Conservation (phyloP, 2,113 vertebrate genomes). For the Prionailurus bengalensis region DNA sequence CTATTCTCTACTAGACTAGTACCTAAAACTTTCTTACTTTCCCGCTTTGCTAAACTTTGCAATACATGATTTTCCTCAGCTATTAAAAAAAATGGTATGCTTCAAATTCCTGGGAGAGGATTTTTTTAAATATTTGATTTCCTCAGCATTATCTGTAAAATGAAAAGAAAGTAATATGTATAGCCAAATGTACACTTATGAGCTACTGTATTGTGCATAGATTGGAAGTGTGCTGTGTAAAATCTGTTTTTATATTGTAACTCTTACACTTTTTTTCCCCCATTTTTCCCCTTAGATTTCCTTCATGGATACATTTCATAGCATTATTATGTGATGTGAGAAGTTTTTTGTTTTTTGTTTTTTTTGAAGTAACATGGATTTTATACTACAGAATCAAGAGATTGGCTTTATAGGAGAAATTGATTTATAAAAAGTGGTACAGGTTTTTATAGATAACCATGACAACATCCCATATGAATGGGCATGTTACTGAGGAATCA, state of each 20-base stretch:
- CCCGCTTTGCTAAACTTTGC: conserved; percentile 39
- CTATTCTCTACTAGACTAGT: conserved; percentile 21
- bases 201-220: conserved; percentile 41
- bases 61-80: conserved; percentile 44
- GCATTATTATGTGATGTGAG: conserved; percentile 80
- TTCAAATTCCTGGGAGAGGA: conserved; percentile 43
- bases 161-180: conserved; percentile 13
- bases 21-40: conserved; percentile 48
- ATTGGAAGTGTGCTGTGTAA: conserved; percentile 56
- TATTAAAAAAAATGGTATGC: neutral
- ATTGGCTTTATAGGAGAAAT: conserved; percentile 84
- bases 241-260: conserved; percentile 69
- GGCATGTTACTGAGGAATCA: conserved; percentile 93
- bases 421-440: conserved; percentile 83
- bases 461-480: conserved; percentile 96
- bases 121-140: conserved; percentile 27
- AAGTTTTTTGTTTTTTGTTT: conserved; percentile 72
- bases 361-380: conserved; percentile 89
- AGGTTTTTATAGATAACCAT: conserved; percentile 87
- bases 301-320: conserved; percentile 83
- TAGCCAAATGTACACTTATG: conserved; percentile 28
- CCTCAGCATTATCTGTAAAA: conserved; percentile 47
- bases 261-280: conserved; percentile 71
- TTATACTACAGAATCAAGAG: conserved; percentile 78
- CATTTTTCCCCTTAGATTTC: conserved; percentile 85